Conservation (phyloP, 2,888 invertebrate species). For the Leucoptera coffeella region DNA sequence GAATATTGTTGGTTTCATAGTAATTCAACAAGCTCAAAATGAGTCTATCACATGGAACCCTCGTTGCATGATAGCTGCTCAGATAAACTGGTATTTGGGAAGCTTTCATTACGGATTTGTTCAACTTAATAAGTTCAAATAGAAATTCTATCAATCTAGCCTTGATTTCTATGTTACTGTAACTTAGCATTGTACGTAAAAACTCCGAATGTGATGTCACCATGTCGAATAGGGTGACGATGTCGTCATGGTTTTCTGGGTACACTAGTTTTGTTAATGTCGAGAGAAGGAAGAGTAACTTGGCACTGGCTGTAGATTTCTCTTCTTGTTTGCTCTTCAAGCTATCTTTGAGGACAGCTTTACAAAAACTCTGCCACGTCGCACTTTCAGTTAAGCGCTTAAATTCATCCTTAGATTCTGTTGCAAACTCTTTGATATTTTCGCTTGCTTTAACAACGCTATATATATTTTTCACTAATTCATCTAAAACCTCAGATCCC, state of each 20-base stretch:
- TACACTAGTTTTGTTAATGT: conserved; percentile 53
- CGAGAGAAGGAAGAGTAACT: conserved; percentile 50
- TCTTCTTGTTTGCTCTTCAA: conserved; percentile 39
- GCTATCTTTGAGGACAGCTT: conserved; percentile 60
- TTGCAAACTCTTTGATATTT: conserved; percentile 14
- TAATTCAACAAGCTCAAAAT: conserved; percentile 60
- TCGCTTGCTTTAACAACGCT: conserved; percentile 21
- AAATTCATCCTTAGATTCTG: conserved; percentile 18
- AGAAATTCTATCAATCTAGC: conserved; percentile 61
- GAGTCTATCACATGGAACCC: conserved; percentile 62
- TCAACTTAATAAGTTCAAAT: conserved; percentile 55
- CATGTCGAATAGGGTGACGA: conserved; percentile 63
- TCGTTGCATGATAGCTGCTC: conserved; percentile 71
- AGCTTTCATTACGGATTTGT: conserved; percentile 57
- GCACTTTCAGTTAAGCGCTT: conserved; percentile 35
- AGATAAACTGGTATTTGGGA: conserved; percentile 71
- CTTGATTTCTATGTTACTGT: conserved; percentile 40
- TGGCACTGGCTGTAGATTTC: conserved; percentile 24
- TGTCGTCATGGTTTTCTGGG: conserved; percentile 28
- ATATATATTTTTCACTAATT: conserved; percentile 19
- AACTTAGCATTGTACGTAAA: conserved; percentile 59
- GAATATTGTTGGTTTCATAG: conserved; percentile 63
- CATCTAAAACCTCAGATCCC: conserved; percentile 11
- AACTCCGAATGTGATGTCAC: conserved; percentile 72
- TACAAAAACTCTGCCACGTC: conserved; percentile 56